A percentile compares a stretch with the other conserved stretches of the same genome.
Evolutionary conservation across 2,888 invertebrate species (phyloP).

Genomic region (Bedellia somnulentella): DNA sequence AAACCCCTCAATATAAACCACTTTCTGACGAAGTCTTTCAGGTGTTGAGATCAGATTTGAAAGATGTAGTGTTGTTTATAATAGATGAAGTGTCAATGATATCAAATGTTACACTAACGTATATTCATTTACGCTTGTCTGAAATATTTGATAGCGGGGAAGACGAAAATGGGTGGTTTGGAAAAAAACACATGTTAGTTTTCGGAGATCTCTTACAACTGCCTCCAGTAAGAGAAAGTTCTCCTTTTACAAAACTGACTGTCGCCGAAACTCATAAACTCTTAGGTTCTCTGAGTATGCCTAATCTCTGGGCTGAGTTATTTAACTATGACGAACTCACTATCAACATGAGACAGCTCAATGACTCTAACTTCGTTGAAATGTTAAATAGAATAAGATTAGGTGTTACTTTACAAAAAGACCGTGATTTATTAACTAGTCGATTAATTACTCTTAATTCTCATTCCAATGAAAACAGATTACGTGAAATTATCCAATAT

Average conservation of each 20-base stretch:
- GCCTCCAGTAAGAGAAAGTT: slow-evolving; percentile 16
- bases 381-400: slow-evolving; percentile 16
- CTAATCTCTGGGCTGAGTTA: slow-evolving; percentile 15
- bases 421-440: slow-evolving; percentile 12
- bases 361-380: slow-evolving; percentile 15
- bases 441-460: slow-evolving; percentile 9
- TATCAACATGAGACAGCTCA: slow-evolving; percentile 10
- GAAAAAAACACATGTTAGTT: too few relatives aligned
- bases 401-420: slow-evolving; percentile 9
- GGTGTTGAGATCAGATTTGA: slow-evolving; percentile 14
- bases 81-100: slow-evolving; percentile 16
- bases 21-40: slow-evolving; percentile 15
- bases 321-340: slow-evolving; percentile 13
- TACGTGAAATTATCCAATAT: slow-evolving; percentile 12
- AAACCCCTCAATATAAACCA: slow-evolving; percentile 15
- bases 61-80: slow-evolving; percentile 15
- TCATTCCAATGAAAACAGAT: slow-evolving; percentile 9
- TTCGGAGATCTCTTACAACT: too few relatives aligned
- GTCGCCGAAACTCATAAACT: slow-evolving; percentile 13
- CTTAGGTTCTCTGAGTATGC: slow-evolving; percentile 11
- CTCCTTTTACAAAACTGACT: slow-evolving; percentile 15
- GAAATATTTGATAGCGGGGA: slow-evolving; percentile 18
- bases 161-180: slow-evolving; percentile 14
- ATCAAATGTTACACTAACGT: slow-evolving; percentile 13
- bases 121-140: slow-evolving; percentile 10